Percentiles rank a stretch among this genome's conserved stretches.
Evolutionary conservation across 2,113 vertebrate species (phyloP).

Genomic region (Mionectes macconnelli): DNA sequence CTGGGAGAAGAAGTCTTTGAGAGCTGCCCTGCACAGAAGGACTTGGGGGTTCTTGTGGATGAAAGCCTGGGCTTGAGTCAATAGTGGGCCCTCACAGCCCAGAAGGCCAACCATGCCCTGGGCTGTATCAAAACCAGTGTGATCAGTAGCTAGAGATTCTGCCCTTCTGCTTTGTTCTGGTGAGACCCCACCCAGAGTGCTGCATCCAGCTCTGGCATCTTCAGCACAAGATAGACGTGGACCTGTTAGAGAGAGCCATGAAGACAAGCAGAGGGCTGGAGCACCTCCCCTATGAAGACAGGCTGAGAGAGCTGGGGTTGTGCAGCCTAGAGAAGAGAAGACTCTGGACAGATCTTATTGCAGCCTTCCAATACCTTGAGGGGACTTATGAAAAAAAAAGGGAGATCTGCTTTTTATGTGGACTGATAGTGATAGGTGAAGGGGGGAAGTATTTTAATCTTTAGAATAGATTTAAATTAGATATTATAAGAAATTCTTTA

Average conservation of each 20-base stretch:
- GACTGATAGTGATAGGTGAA: not conserved
- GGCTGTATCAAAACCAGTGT: not conserved
- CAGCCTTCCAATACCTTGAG: not conserved
- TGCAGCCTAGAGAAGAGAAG: not conserved
- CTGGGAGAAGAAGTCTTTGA: not conserved
- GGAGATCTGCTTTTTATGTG: not conserved
- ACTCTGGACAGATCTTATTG: not conserved
- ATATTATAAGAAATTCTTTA: not conserved
- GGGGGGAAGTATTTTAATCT: not conserved
- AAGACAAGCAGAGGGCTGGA: not conserved
- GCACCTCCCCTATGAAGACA: not conserved
- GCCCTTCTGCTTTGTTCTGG: not conserved
- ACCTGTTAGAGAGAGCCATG: not conserved
- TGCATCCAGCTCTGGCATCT: not conserved
- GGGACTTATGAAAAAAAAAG: not conserved
- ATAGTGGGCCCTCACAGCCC: not conserved
- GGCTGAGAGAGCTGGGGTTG: not conserved
- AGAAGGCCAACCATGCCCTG: too few species aligned
- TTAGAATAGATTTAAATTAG: not conserved
- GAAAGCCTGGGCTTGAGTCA: not conserved
- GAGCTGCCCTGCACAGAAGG: not conserved
- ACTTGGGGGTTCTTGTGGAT: too few species aligned
- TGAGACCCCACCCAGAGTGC: too few species aligned
- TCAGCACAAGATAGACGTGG: not conserved
- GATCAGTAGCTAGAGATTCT: not conserved